These are phyloP conservation scores for Nomada ferruginata DNA, from an alignment of 2,888 invertebrate genomes.

Conservation along the genomic window DNA sequence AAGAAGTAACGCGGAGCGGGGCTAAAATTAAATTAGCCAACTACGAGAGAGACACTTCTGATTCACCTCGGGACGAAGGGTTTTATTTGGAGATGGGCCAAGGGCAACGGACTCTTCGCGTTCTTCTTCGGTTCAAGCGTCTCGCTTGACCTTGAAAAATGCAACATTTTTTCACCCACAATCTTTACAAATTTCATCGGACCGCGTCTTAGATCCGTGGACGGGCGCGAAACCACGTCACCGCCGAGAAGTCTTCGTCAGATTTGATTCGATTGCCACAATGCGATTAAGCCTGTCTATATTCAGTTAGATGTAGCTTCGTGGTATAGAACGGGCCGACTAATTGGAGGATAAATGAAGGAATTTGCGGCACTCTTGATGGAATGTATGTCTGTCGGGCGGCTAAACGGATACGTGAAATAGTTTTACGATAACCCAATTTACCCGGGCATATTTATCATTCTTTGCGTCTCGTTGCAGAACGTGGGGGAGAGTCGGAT, in stretches of 20 bases:
- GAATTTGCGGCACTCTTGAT: constrained; percentile 26
- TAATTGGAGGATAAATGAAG: constrained; percentile 45
- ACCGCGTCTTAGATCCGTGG: no score
- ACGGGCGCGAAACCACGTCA: neutral
- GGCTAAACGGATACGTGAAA: constrained; percentile 26
- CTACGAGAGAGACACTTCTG: constrained; percentile 67
- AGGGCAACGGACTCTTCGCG: constrained; percentile 73
- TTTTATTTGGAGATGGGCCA: constrained; percentile 77
- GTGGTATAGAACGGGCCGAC: constrained; percentile 15
- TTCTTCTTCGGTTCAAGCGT: constrained; percentile 46
- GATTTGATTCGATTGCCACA: constrained; percentile 42
- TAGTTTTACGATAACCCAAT: constrained; percentile 22
- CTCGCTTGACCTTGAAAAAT: constrained; percentile 60
- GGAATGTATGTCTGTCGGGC: constrained; percentile 28
- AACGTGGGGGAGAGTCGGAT: constrained; percentile 81
- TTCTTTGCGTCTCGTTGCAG: constrained; percentile 67
- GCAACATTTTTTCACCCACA: neutral
- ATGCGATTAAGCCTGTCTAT: constrained; percentile 25
- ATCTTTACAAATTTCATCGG: neutral
- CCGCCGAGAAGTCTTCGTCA: neutral
- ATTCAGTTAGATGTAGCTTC: constrained; percentile 44
- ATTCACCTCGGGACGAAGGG: constrained; percentile 66
- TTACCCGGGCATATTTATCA: constrained; percentile 9
- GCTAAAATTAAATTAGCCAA: constrained; percentile 73
- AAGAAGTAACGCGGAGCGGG: constrained; percentile 23